Conservation (phyloP, 2,797 vertebrate genomes). For the Acipenser ruthenus region DNA sequence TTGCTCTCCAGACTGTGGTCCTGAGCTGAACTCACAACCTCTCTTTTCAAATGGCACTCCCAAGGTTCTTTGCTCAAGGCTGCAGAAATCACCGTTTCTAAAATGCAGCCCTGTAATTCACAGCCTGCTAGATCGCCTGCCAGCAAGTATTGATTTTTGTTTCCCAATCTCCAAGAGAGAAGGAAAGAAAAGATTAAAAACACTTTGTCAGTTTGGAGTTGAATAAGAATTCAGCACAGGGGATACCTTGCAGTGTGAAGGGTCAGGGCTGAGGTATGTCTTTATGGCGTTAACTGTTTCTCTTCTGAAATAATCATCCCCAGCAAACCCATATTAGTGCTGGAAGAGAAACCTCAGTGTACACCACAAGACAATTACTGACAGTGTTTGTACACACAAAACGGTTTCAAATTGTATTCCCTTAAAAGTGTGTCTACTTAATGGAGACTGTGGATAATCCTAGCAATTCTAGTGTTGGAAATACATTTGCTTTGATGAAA, state of each 20-base stretch:
- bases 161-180: conserved; percentile 94
- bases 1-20: conserved; percentile 40
- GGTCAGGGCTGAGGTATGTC: conserved; percentile 65
- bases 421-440: not conserved
- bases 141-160: conserved; percentile 97
- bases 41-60: conserved; percentile 45
- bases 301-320: conserved; percentile 19
- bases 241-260: conserved; percentile 57
- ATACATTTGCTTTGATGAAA: not conserved
- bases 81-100: conserved; percentile 39
- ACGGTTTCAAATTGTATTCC: not conserved
- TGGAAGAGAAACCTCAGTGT: too few relatives aligned
- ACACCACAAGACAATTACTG: conserved; percentile 1
- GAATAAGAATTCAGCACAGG: conserved; percentile 88
- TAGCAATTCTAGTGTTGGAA: not conserved
- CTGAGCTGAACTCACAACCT: conserved; percentile 58
- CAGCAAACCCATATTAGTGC: conserved; percentile 13
- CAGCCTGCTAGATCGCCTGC: conserved; percentile 88
- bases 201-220: conserved; percentile 96
- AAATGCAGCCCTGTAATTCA: conserved; percentile 60
- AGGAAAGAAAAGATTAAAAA: conserved; percentile 98
- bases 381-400: not conserved
- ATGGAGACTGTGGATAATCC: not conserved
- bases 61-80: conserved; percentile 60
- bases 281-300: conserved; percentile 55